Evolutionary conservation across 1,140 invertebrate genomes (phyloP), one percentile per base, ranked within the genome.

Genomic region (Trichonephila clavipes): DNA sequence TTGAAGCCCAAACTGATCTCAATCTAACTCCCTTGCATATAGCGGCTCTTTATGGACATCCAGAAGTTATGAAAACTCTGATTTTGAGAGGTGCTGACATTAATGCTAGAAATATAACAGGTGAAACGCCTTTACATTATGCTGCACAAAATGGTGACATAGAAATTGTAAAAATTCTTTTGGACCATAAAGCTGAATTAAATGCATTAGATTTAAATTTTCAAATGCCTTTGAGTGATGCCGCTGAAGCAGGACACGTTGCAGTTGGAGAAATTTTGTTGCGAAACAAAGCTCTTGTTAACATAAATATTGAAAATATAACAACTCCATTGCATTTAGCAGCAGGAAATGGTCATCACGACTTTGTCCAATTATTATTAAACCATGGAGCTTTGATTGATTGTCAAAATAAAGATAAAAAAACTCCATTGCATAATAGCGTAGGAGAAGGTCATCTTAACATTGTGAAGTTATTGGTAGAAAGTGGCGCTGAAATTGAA

Each of bases 261-360:
- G 16, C n/a, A 51, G 28, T 91, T 21, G 72, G 18, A 1, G 28
- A 91, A 21, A 12, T 82, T 18, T 85, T 91, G 19, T 81, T 91
- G n/a, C 6, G 18, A n/a, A 40, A 82, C 18, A 7, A 44, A 7
- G 62, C 62, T 40, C 10, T 8, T n/a, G 16, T 69, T 51, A 34
- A 86, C 7, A 16, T 19, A 16, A 7, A 59, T 24, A 34, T 2
- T 21, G 12, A 0, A 69, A 62, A 28, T 58, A 86, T 86, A 24
- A 10, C 95, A 95, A 95, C 96, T 0, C 94, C 95, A 12, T 92
- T 96, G 14, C 96, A 96, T 92, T 95, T 95, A 61, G 95, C 95
- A 10, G 95, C 95, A 14, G 91, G 83, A 21, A 94, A 95, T 83
- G 95, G 96, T 12, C 95, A 95, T 91, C 95, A 95, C 51, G 61